phyloP scores from a whole-genome alignment of 1,140 invertebrate genomes.

The Hylyphantes graminicola region DNA sequence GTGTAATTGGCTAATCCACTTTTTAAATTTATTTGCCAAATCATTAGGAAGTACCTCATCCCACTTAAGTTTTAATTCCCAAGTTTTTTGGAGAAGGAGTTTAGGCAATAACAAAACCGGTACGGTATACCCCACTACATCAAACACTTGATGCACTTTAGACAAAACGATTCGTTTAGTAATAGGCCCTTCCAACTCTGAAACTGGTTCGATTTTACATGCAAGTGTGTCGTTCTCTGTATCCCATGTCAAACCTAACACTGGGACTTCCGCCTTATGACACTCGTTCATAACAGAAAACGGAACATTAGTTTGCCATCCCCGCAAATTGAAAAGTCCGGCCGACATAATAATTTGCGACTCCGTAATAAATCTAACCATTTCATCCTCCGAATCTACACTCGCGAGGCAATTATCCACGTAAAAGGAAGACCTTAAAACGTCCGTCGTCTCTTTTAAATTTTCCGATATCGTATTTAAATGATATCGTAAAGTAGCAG shows the following conservation, averaged over 20 bases:
- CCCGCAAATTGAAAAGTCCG: slow-evolving; percentile 27
- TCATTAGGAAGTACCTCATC: neutral
- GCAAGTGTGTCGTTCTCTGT: neutral
- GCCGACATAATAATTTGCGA: slow-evolving; percentile 8
- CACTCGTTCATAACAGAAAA: neutral
- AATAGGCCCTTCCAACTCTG: neutral
- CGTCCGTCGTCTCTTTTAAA: neutral
- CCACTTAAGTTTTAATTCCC: neutral
- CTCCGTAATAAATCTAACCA: slow-evolving; percentile 6
- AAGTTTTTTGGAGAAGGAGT: neutral
- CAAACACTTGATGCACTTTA: neutral
- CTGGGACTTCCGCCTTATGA: neutral
- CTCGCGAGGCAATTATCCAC: slow-evolving; percentile 42
- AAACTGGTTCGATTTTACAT: neutral
- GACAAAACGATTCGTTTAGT: neutral
- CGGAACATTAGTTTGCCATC: slow-evolving; percentile 6
- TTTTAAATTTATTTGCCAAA: neutral
- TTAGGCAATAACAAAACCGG: neutral
- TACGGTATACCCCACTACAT: neutral
- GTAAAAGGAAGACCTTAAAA: slow-evolving; percentile 29
- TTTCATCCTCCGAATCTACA: slow-evolving; percentile 4
- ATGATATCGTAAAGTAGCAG: slow-evolving; percentile 9
- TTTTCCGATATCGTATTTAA: slow-evolving; percentile 25
- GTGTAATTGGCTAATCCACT: neutral
- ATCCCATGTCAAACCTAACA: neutral